A percentile compares a stretch with the other conserved stretches of the same genome.
These are phyloP conservation scores for Xestobium rufovillosum DNA, from an alignment of 2,888 invertebrate species.

Conservation along the genomic window DNA sequence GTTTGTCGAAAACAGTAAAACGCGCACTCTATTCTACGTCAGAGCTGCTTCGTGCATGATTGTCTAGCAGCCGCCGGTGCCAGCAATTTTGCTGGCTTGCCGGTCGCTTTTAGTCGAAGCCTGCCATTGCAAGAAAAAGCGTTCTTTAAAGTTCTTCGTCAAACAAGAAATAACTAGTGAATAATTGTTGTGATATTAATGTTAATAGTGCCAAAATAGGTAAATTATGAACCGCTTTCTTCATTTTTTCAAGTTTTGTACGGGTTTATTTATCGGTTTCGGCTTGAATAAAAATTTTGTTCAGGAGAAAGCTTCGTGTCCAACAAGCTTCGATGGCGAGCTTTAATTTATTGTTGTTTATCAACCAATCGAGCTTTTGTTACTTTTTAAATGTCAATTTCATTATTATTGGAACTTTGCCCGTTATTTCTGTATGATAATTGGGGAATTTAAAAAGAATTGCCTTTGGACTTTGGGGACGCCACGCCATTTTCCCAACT, in stretches of 20 bases:
- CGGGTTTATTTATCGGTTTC: neutral
- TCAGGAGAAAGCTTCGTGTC: too few species aligned
- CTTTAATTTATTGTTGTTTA: neutral
- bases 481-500: conserved; percentile 40
- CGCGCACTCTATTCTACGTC: conserved; percentile 36
- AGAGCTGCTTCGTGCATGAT: conserved; percentile 24
- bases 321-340: neutral
- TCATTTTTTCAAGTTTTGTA: neutral
- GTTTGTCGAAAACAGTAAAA: too few species aligned
- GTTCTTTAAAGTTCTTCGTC: conserved; percentile 38
- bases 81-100: conserved; percentile 27
- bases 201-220: conserved; percentile 45
- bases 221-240: conserved; percentile 32
- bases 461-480: too few species aligned
- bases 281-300: too few species aligned
- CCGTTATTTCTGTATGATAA: too few species aligned
- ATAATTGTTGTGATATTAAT: conserved; percentile 44
- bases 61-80: conserved; percentile 17
- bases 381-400: too few species aligned
- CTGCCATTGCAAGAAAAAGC: conserved; percentile 38
- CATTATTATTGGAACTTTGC: too few species aligned
- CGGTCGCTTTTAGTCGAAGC: conserved; percentile 40
- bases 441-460: too few species aligned
- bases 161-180: conserved; percentile 38
- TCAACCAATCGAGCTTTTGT: neutral